Conservation (phyloP, 2,113 vertebrate species). For the Catharus fuscescens region DNA sequence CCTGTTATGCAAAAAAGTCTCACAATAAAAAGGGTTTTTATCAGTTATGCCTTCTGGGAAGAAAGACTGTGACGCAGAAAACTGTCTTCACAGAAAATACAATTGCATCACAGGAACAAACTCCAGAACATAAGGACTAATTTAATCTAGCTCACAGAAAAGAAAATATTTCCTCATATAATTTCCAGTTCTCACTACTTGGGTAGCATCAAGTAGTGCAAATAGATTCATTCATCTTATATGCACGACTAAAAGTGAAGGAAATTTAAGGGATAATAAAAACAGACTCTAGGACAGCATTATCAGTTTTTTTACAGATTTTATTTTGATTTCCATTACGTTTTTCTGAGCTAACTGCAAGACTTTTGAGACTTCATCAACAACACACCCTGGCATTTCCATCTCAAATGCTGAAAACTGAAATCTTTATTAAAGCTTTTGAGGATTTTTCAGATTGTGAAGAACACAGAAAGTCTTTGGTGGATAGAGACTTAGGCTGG, state of each 20-base stretch:
- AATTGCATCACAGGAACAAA: not conserved
- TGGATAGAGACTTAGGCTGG: not conserved
- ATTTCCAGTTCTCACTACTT: not conserved
- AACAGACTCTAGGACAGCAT: not conserved
- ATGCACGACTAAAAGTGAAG: not conserved
- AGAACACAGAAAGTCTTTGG: rapidly evolving
- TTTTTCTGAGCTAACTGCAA: not conserved
- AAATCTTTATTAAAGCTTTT: not conserved
- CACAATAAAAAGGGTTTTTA: not conserved
- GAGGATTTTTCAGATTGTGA: not conserved
- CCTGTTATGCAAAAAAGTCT: not conserved
- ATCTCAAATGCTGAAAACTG: not conserved
- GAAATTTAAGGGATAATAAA: not conserved
- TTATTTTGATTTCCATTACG: not conserved
- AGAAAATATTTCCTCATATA: not conserved
- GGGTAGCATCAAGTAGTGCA: not conserved
- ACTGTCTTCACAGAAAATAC: not conserved
- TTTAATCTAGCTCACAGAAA: not conserved
- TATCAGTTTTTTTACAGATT: not conserved
- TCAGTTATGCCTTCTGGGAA: not conserved
- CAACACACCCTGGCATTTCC: not conserved
- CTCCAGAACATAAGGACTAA: not conserved
- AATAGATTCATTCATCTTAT: not conserved
- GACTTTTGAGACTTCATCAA: not conserved
- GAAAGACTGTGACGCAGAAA: not conserved